These are phyloP conservation scores for Deroplatys truncata DNA, from an alignment of 2,888 invertebrate genomes.

Conservation along the genomic window DNA sequence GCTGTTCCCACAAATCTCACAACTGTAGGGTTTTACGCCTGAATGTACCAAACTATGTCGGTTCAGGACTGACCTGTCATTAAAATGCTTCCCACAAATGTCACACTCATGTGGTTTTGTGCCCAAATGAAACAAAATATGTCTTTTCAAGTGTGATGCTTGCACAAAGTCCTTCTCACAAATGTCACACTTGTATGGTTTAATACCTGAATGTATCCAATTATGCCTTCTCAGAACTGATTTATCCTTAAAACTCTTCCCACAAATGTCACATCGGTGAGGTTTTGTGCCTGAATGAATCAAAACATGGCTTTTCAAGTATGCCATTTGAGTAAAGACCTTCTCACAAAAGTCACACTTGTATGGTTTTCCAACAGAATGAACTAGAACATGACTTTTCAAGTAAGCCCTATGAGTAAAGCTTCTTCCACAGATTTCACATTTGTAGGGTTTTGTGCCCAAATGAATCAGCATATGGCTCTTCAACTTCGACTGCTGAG, in stretches of 20 bases:
- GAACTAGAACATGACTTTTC: neutral
- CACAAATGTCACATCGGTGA: neutral
- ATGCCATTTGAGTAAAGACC: neutral
- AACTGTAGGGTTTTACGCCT: neutral
- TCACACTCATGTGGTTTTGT: neutral
- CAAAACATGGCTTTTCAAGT: neutral
- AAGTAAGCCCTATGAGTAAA: neutral
- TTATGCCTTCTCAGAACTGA: neutral
- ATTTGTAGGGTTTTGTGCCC: too few relatives aligned
- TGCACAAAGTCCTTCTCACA: neutral
- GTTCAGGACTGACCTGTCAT: neutral
- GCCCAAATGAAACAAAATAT: neutral
- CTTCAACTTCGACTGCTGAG: neutral
- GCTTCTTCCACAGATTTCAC: too few relatives aligned
- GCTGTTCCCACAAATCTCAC: neutral
- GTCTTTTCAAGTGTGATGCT: neutral
- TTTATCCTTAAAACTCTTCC: neutral
- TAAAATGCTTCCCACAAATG: neutral
- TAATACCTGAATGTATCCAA: neutral
- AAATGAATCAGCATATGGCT: neutral
- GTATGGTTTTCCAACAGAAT: neutral
- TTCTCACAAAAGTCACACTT: neutral
- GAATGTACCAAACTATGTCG: neutral
- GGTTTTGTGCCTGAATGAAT: neutral
- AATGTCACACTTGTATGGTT: neutral